These are phyloP conservation scores for Halesus radiatus DNA, from an alignment of 1,140 invertebrate species.

Conservation along the genomic window DNA sequence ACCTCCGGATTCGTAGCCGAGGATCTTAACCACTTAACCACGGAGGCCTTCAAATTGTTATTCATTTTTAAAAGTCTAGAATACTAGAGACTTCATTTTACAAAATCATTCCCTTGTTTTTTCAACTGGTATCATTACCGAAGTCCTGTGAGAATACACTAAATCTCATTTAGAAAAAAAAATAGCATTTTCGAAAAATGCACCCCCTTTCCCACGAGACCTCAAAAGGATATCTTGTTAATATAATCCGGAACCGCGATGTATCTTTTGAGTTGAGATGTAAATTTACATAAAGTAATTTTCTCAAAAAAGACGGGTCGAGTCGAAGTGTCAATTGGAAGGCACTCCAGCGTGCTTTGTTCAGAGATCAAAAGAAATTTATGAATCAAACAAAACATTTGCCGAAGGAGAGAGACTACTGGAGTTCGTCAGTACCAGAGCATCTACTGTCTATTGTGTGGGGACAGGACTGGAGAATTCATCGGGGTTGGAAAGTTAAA, in stretches of 20 bases:
- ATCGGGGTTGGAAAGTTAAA: no score
- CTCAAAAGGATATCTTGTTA: neutral
- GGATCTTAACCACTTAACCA: no score
- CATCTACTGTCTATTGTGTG: neutral
- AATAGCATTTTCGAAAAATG: no score
- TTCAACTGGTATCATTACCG: no score
- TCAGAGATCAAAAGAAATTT: slow-evolving; percentile 35
- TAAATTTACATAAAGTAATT: slow-evolving; percentile 43
- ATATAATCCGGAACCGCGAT: slow-evolving; percentile 8
- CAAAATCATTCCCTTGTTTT: no score
- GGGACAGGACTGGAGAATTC: no score
- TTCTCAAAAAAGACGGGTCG: slow-evolving; percentile 21
- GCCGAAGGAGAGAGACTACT: slow-evolving; percentile 2
- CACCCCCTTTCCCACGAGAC: neutral
- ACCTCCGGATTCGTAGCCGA: no score
- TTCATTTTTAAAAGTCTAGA: no score
- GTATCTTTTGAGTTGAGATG: slow-evolving; percentile 15
- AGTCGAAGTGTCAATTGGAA: slow-evolving; percentile 37
- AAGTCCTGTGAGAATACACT: no score
- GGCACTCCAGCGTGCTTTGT: slow-evolving; percentile 27
- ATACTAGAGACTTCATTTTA: no score
- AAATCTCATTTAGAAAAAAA: no score
- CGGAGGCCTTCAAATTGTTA: no score
- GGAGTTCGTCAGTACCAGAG: neutral
- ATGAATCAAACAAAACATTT: slow-evolving; percentile 32